Evolutionary conservation across 1,140 invertebrate genomes (phyloP).

Genomic region (Glossosoma conforme): DNA sequence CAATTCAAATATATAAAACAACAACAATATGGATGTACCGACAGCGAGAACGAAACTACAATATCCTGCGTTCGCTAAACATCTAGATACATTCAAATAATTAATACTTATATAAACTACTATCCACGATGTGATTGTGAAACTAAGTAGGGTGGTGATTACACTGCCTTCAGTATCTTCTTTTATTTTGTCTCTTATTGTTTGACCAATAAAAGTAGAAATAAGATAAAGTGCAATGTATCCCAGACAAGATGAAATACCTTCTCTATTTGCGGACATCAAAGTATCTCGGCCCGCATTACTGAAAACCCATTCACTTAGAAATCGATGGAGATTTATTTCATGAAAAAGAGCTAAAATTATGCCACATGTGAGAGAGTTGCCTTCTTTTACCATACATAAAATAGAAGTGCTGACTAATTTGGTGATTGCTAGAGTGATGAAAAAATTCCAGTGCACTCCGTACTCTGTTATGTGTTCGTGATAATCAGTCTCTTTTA

Average conservation of each 20-base stretch:
- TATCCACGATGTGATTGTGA: constrained; percentile 44
- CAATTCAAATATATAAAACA: constrained; percentile 55
- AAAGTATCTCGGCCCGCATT: constrained; percentile 55
- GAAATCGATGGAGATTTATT: constrained; percentile 54
- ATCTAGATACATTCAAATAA: constrained; percentile 56
- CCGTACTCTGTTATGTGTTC: constrained; percentile 90
- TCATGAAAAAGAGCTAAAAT: constrained; percentile 65
- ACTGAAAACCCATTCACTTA: constrained; percentile 70
- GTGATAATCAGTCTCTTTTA: constrained; percentile 71
- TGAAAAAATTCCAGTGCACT: constrained; percentile 96
- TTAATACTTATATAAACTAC: constrained; percentile 45
- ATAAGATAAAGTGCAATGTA: constrained; percentile 80
- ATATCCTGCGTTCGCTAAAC: constrained; percentile 74
- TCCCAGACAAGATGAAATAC: constrained; percentile 76
- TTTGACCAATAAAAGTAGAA: constrained; percentile 62
- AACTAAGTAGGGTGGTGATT: constrained; percentile 39
- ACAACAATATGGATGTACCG: constrained; percentile 47
- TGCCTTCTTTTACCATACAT: constrained; percentile 43
- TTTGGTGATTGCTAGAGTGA: constrained; percentile 82
- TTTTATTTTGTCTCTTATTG: constrained; percentile 48
- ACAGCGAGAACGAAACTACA: constrained; percentile 66
- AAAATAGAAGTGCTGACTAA: constrained; percentile 60
- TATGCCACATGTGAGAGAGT: constrained; percentile 48
- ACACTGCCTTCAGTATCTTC: constrained; percentile 32
- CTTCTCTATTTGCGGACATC: constrained; percentile 83